A percentile compares a stretch with the other conserved stretches of the same genome.
Evolutionary conservation across 2,113 vertebrate genomes (phyloP).

Genomic region (Hippolais icterina): DNA sequence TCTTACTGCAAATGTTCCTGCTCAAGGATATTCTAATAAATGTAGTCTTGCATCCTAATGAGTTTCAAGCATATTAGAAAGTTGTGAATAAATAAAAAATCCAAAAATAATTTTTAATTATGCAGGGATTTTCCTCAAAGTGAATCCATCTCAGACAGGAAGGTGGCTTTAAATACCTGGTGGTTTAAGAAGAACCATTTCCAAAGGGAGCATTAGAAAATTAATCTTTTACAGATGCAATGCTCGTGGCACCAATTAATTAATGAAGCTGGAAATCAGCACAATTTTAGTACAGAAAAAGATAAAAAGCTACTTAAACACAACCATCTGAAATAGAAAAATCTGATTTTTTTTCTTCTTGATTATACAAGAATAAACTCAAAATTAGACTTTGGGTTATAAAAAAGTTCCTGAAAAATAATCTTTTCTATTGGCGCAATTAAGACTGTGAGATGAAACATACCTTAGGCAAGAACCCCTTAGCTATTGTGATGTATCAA

Average conservation of each 20-base stretch:
- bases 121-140: neutral
- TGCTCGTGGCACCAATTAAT: neutral
- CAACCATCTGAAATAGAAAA: neutral
- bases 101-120: constrained; percentile 42
- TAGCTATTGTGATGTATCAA: neutral
- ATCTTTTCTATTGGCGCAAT: neutral
- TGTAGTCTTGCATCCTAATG: neutral
- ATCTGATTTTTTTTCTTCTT: neutral
- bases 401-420: neutral
- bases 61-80: neutral
- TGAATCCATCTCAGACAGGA: neutral
- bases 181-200: neutral
- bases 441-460: neutral
- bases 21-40: constrained; percentile 15
- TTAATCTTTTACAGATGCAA: neutral
- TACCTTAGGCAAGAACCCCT: neutral
- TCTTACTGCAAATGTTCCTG: neutral
- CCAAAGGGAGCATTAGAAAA: constrained; percentile 2
- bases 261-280: constrained; percentile 9
- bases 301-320: neutral
- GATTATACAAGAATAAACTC: neutral
- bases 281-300: constrained; percentile 2
- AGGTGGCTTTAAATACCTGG: constrained; percentile 1
- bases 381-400: neutral
- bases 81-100: constrained; percentile 5